Conservation (phyloP, 2,888 invertebrate species). For the Perizoma affinitatum region DNA sequence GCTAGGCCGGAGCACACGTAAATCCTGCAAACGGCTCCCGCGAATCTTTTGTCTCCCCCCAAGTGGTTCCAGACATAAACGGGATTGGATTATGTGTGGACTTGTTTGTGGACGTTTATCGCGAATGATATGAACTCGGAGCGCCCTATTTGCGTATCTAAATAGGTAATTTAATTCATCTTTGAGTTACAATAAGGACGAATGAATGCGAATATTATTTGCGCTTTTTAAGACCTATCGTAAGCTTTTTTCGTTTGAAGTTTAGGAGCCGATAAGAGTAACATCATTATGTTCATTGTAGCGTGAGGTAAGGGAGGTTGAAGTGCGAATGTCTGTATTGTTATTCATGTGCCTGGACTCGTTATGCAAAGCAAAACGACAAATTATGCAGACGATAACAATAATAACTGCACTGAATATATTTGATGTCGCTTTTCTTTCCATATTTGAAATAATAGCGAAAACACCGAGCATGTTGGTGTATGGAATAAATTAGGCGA, state of each 20-base stretch:
- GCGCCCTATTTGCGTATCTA: slow-evolving; percentile 29
- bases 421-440: slow-evolving; percentile 51
- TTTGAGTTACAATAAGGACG: slow-evolving; percentile 21
- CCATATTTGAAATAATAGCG: slow-evolving; percentile 39
- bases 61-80: slow-evolving; percentile 62
- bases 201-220: slow-evolving; percentile 32
- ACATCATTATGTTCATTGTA: slow-evolving; percentile 36
- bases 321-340: slow-evolving; percentile 56
- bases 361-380: slow-evolving; percentile 68
- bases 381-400: slow-evolving; percentile 70
- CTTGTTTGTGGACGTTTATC: slow-evolving; percentile 45
- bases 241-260: slow-evolving; percentile 25
- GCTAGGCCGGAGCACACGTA: slow-evolving; percentile 71
- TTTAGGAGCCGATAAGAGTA: slow-evolving; percentile 19
- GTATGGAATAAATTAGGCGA: too few species aligned
- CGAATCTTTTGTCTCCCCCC: slow-evolving; percentile 66
- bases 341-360: slow-evolving; percentile 62
- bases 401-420: slow-evolving; percentile 61
- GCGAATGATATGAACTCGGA: slow-evolving; percentile 31
- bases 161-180: slow-evolving; percentile 39
- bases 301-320: slow-evolving; percentile 45
- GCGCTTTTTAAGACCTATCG: slow-evolving; percentile 33
- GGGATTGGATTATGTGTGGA: slow-evolving; percentile 46
- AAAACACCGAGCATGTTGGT: slow-evolving; percentile 13
- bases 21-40: slow-evolving; percentile 56